Evolutionary conservation across 2,113 vertebrate species (phyloP), one percentile per base, ranked within the genome.

Genomic region (Gorsachius goisagi): DNA sequence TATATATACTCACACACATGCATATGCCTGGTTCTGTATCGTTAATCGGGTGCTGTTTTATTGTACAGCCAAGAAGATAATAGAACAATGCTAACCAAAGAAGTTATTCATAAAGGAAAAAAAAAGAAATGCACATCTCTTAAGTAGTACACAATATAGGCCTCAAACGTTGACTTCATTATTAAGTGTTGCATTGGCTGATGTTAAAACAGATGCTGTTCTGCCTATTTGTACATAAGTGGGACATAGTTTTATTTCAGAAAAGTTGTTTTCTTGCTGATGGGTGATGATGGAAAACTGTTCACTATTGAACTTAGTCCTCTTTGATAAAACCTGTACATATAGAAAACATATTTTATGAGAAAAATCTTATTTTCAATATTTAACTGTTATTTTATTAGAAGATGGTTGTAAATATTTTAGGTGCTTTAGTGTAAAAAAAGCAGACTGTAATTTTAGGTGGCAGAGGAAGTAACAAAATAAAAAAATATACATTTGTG

Each of bases 381-480:
- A 98, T 98, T 98, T 98, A 98, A 98, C 97, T 98, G 97, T 97
- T 98, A 98, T 98, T 98, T 98, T 98, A 97, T 98, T 98, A 98
- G 97, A 98, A 97, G 97, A 98, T 96, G 97, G 98, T 96, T 98
- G 97, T 98, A 98, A 97, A 98, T 98, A 98, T 98, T 98, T 98
- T 98, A 98, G 97, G 97, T 85, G 71, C 96, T 96, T 95, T 96
- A 98, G 98, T 98, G 97, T 98, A 98, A 98, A 98, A 44, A 44
- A 98, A 97, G 95, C 97, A 4, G 88, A 95, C 81, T 95, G 98
- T 98, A 98, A 97, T 97, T 98, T 97, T 96, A 97, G 98, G 97
- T 91, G 95, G 92, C 74, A 89, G 91, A 94, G 96, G 96, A 97
- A 98, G 96, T 95, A 95, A 97, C 96, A 93, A 98, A 98, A 98